Evolutionary conservation across 2,888 invertebrate genomes (phyloP).

Genomic region (Coleophora deauratella): DNA sequence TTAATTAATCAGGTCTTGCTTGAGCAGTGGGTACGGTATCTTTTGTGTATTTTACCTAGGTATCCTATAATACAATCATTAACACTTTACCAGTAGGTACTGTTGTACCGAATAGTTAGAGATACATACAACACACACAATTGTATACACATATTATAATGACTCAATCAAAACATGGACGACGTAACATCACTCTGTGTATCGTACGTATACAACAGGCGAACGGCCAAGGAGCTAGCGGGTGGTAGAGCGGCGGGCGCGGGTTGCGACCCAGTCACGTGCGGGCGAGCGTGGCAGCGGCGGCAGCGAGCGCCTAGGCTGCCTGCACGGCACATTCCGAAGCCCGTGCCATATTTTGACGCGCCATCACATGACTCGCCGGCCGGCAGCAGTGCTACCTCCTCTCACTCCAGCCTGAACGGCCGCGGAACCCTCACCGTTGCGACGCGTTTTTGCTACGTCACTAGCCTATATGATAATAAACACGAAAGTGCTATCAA

Average conservation of each 20-base stretch:
- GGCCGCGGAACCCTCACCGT: constrained; percentile 30
- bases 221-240: constrained; percentile 5
- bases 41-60: no score
- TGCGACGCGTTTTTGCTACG: constrained; percentile 24
- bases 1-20: no score
- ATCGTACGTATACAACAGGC: constrained; percentile 13
- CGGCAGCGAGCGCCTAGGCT: constrained; percentile 2
- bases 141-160: no score
- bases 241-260: constrained; percentile 8
- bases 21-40: no score
- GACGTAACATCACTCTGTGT: no score
- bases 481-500: constrained; percentile 32
- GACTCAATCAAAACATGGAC: no score
- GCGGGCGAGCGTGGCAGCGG: constrained; percentile 44
- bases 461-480: constrained; percentile 27
- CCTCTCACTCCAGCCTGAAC: constrained; percentile 27
- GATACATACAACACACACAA: no score
- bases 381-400: constrained; percentile 35
- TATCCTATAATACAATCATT: no score
- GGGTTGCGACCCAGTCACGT: constrained; percentile 39
- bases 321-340: constrained; percentile 32
- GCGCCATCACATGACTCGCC: constrained; percentile 48
- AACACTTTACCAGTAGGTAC: no score
- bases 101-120: no score
- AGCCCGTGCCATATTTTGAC: constrained; percentile 49